Conservation (phyloP, 2,797 vertebrate genomes). For the Sebastes melanostomus region DNA sequence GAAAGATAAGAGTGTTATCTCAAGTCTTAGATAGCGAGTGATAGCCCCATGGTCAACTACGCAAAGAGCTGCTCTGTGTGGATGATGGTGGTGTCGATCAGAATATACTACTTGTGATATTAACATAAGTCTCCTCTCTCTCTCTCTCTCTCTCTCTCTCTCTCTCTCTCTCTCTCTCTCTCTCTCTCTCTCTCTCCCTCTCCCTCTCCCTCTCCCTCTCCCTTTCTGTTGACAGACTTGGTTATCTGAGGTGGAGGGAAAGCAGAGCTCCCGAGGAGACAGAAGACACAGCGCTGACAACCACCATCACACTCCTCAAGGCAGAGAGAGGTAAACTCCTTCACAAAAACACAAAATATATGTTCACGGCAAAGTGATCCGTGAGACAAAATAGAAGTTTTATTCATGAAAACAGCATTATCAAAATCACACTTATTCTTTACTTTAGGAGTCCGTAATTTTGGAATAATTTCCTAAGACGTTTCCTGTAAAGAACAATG, state of each 20-base stretch:
- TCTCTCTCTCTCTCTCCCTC: background rate
- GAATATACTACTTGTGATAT: background rate
- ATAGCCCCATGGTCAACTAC: background rate
- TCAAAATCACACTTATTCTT: background rate
- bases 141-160: background rate
- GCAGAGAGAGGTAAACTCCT: slow-evolving; percentile 91
- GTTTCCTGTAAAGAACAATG: too few species aligned
- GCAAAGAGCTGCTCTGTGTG: too few species aligned
- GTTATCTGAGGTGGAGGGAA: slow-evolving; percentile 97
- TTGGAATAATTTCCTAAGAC: too few species aligned
- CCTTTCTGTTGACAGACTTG: slow-evolving; percentile 84
- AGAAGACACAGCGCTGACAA: slow-evolving; percentile 94
- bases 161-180: background rate
- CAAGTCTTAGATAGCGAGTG: background rate
- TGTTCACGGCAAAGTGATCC: background rate
- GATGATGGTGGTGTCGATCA: too few species aligned
- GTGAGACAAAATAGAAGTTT: too few species aligned
- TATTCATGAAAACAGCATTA: background rate
- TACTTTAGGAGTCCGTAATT: too few species aligned
- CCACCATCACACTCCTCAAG: slow-evolving; percentile 93
- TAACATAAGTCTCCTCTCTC: background rate
- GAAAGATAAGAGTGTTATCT: background rate
- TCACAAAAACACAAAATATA: background rate
- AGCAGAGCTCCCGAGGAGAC: slow-evolving; percentile 91
- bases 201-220: background rate